Evolutionary conservation across 2,113 vertebrate genomes (phyloP).

Genomic region (Alosa alosa): DNA sequence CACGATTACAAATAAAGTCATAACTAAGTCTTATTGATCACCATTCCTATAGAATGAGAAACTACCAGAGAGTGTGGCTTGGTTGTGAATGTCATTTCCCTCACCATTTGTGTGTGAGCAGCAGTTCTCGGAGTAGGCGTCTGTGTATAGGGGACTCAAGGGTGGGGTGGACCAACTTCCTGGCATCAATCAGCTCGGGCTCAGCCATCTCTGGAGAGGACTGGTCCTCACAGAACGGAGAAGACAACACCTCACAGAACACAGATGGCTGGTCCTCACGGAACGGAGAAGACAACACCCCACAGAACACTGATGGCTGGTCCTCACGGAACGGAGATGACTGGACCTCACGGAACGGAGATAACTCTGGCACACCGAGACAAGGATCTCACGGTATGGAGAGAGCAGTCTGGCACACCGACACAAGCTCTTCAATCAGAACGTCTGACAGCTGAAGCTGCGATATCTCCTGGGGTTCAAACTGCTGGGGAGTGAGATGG

Average conservation of each 20-base stretch:
- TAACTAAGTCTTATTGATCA: too few relatives aligned
- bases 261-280: background rate
- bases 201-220: conserved; percentile 38
- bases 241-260: too few relatives aligned
- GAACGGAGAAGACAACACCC: too few relatives aligned
- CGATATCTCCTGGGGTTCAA: background rate
- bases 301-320: too few relatives aligned
- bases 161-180: conserved; percentile 50
- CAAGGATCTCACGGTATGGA: too few relatives aligned
- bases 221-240: background rate
- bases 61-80: too few relatives aligned
- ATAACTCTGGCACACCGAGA: too few relatives aligned
- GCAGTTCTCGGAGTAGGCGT: conserved; percentile 67
- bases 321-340: background rate
- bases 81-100: background rate
- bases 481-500: background rate
- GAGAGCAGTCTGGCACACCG: too few relatives aligned
- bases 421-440: background rate
- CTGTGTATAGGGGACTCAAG: conserved; percentile 50
- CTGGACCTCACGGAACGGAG: background rate
- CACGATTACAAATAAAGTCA: too few relatives aligned
- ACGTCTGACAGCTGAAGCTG: too few relatives aligned
- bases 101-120: conserved; percentile 68
- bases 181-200: conserved; percentile 57
- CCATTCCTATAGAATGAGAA: too few relatives aligned